Conservation (phyloP, 1,140 invertebrate species). For the Dryas iulia region DNA sequence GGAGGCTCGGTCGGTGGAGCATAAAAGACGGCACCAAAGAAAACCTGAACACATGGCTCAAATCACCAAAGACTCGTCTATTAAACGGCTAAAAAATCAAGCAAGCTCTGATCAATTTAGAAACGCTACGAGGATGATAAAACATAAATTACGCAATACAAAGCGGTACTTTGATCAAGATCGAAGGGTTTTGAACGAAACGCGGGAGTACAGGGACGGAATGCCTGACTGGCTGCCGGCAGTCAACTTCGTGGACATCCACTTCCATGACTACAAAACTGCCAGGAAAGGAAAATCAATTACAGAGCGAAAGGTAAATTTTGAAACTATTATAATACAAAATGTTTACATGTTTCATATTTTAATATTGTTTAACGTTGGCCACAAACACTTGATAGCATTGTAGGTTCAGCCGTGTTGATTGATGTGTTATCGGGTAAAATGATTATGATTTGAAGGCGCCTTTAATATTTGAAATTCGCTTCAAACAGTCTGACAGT, state of each 20-base stretch:
- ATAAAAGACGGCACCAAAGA: conserved; percentile 58
- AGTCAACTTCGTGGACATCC: conserved; percentile 68
- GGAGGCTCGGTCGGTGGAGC: conserved; percentile 53
- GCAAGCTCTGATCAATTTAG: conserved; percentile 53
- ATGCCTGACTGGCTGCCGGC: conserved; percentile 69
- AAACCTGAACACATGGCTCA: conserved; percentile 38
- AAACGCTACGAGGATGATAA: conserved; percentile 59
- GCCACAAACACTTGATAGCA: not conserved
- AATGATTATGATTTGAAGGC: conserved; percentile 37
- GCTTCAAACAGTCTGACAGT: conserved; percentile 61
- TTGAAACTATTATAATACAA: not conserved
- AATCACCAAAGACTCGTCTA: conserved; percentile 56
- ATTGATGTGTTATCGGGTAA: conserved; percentile 29
- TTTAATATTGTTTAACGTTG: not conserved
- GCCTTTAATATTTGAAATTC: conserved; percentile 46
- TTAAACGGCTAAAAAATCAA: conserved; percentile 45
- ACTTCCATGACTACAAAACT: conserved; percentile 57
- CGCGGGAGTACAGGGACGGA: conserved; percentile 58
- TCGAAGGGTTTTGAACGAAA: conserved; percentile 52
- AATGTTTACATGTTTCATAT: not conserved
- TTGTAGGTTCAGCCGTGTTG: conserved; percentile 10
- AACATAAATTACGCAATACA: conserved; percentile 61
- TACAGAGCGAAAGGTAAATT: conserved; percentile 61
- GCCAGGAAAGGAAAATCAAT: conserved; percentile 46
- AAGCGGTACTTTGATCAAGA: conserved; percentile 62